A percentile compares a stretch with the other conserved stretches of the same genome.
These are phyloP conservation scores for Pipistrellus pygmaeus DNA, from an alignment of 2,797 vertebrate genomes.

Conservation along the genomic window DNA sequence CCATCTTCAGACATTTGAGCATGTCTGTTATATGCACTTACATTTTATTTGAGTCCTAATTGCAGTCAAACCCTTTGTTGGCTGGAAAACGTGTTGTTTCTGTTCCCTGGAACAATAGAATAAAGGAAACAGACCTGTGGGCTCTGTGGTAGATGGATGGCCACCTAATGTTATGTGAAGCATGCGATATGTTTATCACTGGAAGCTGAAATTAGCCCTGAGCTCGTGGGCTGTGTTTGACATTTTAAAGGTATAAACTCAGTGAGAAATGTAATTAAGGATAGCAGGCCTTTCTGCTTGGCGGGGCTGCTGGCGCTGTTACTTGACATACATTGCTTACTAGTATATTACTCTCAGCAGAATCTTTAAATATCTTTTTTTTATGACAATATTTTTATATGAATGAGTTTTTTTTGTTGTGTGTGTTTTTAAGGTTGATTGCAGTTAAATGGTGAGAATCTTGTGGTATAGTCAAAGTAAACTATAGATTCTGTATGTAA, in stretches of 20 bases:
- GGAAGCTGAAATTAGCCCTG: conserved; percentile 60
- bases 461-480: conserved; percentile 4
- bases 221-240: conserved; percentile 57
- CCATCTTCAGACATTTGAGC: conserved; percentile 57
- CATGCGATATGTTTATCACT: conserved; percentile 44
- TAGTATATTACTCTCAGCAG: not conserved
- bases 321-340: not conserved
- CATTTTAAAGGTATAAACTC: not conserved
- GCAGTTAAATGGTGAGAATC: conserved; percentile 45
- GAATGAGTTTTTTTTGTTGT: not conserved
- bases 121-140: conserved; percentile 60
- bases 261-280: conserved; percentile 39
- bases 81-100: conserved; percentile 36
- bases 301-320: not conserved
- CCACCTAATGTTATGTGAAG: conserved; percentile 54
- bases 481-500: conserved; percentile 14
- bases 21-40: not conserved
- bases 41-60: conserved; percentile 28
- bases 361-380: conserved; percentile 51
- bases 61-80: conserved; percentile 38
- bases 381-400: conserved; percentile 31
- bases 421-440: not conserved
- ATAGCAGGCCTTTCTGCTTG: conserved; percentile 35
- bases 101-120: conserved; percentile 63
- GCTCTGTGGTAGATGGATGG: not conserved